Percentiles rank a stretch among this genome's conserved stretches.
These are phyloP conservation scores for Melanophora roralis DNA, from an alignment of 2,888 invertebrate genomes.

Conservation along the genomic window DNA sequence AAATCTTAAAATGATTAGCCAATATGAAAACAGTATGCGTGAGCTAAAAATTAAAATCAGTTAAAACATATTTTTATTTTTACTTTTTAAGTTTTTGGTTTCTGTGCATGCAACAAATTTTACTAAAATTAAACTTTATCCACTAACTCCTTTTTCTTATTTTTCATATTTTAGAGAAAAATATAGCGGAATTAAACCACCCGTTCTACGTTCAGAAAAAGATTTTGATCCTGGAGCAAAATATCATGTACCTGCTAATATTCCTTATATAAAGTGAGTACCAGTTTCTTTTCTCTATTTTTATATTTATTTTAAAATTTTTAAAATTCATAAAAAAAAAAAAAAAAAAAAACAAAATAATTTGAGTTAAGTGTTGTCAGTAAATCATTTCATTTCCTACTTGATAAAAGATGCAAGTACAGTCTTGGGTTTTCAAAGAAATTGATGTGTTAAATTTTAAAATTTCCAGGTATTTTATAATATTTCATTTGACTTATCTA, in stretches of 20 bases:
- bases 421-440: not conserved
- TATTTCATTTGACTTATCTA: not conserved
- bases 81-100: too few species aligned
- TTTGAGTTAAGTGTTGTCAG: not conserved
- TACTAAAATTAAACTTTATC: not conserved
- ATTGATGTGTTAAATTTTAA: slow-evolving; percentile 18
- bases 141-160: not conserved
- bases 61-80: too few species aligned
- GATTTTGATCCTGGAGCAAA: slow-evolving; percentile 96
- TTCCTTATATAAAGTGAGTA: slow-evolving; percentile 92
- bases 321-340: not conserved
- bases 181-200: slow-evolving; percentile 91
- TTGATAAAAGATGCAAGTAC: not conserved
- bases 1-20: too few species aligned
- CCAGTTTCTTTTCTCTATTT: not conserved
- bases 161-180: slow-evolving; percentile 81
- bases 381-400: slow-evolving; percentile 2
- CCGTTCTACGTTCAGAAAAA: slow-evolving; percentile 88
- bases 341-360: not conserved
- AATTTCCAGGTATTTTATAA: not conserved
- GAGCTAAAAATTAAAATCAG: too few species aligned
- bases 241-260: slow-evolving; percentile 93
- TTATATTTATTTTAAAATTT: not conserved
- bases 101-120: too few species aligned
- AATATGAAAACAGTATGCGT: too few species aligned